Evolutionary conservation across 2,888 invertebrate species (phyloP), one percentile per base, ranked within the genome.

Genomic region (Orthonychiurus folsomi): DNA sequence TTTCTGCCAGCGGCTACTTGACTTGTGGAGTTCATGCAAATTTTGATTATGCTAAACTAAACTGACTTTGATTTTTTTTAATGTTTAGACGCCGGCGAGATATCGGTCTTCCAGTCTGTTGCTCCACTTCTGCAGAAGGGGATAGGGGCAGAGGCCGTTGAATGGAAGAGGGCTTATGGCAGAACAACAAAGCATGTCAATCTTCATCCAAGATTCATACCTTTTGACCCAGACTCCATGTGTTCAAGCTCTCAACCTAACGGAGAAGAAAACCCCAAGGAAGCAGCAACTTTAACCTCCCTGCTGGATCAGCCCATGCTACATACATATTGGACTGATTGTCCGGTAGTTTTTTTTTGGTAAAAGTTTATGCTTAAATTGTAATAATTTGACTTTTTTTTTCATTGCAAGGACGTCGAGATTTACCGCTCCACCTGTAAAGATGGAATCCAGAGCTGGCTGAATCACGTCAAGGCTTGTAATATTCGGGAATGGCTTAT

Each of bases 301-400:
- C 82, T 95, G 56, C 81, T 93, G 65, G 87, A 90, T 71, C 87
- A 89, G 73, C 92, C 94, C 15, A 86, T 95, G 76, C 85, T 96
- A 75, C 93, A 96, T 77, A 88, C 92, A 64, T 96, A 88, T 78
- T 93, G 94, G 87, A 93, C 90, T 24, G 94, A 95, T 77, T 94
- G 94, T 82, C 84, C 85, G 77, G 94, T 94, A 81, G 81, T 62
- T 26, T 25, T 24, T 1, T n/a, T 60, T 23, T 25, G 24, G 28
- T 23, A 26, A 57, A 5, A n/a, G 37, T 18, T 54, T 21, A 24
- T 60, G 24, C n/a, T 26, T 47, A 12, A 5, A 12, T 24, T 59
- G 24, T 59, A n/a, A n/a, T n/a, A n/a, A n/a, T n/a, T n/a, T n/a
- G n/a, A n/a, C n/a, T n/a, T n/a, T 28, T 20, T 25, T 23, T n/a